phyloP scores from a whole-genome alignment of 2,113 vertebrate genomes.

The Aldabrachelys gigantea region DNA sequence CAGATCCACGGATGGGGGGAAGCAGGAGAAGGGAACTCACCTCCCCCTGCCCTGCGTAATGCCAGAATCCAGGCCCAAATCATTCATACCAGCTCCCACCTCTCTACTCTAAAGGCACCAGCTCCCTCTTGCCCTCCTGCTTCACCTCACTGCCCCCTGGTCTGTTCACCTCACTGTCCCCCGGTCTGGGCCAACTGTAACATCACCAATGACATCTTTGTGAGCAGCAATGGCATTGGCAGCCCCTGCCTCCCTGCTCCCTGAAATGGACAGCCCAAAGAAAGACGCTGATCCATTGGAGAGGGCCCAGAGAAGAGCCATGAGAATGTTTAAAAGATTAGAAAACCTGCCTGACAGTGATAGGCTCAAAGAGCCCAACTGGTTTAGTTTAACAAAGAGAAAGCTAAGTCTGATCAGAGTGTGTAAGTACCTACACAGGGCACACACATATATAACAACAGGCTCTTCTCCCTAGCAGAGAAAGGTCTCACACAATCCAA shows the following conservation, averaged over 20 bases:
- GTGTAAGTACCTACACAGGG: background rate
- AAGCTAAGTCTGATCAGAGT: background rate
- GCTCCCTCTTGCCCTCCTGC: background rate
- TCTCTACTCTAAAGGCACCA: too few relatives aligned
- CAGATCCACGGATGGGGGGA: background rate
- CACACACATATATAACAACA: rapidly evolving
- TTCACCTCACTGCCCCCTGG: background rate
- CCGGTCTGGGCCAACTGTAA: background rate
- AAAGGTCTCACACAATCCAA: too few relatives aligned
- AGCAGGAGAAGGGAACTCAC: background rate
- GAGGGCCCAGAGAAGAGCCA: background rate
- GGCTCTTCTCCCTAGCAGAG: background rate
- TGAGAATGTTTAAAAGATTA: too few relatives aligned
- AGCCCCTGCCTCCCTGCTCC: background rate
- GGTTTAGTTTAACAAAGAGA: background rate
- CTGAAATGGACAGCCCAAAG: background rate
- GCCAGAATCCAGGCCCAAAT: background rate
- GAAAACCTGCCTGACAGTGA: too few relatives aligned
- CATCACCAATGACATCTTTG: background rate
- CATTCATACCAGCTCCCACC: background rate
- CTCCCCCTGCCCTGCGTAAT: background rate
- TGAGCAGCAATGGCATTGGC: background rate
- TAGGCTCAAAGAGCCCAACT: too few relatives aligned
- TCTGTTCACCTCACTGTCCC: background rate
- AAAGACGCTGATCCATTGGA: background rate